Evolutionary conservation across 2,888 invertebrate genomes (phyloP), one percentile per base, ranked within the genome.

Genomic region (Gymnoscelis rufifasciata): DNA sequence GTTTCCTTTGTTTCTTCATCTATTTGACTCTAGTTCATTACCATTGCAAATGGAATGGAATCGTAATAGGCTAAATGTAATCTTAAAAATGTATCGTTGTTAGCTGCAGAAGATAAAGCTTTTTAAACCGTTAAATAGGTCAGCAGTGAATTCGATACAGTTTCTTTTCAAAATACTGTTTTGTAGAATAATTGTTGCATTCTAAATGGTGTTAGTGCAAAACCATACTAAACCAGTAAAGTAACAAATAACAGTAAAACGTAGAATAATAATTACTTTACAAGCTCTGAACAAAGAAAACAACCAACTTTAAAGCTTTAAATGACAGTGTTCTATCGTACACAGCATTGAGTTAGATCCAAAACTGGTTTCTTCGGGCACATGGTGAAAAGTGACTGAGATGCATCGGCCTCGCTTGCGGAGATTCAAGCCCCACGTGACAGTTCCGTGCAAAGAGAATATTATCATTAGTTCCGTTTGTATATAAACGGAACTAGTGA

Each of bases 351-450:
- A 38, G 44, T 48, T 56, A 46, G 52, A 53, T 46, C 46, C 45
- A 38, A 61, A 71, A 78, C 79, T 59, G 74, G 80, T 80, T 79
- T 66, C 40, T 51, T 39, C 64, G 57, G 64, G 64, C 76, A 72
- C 66, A 74, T 76, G 74, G 74, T 77, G 74, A 76, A 78, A 79
- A 78, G 78, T 73, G 68, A 71, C 63, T 38, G 37, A 62, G 55
- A 62, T 62, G 61, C 56, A 51, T 38, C 43, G 51, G 47, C 53
- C 50, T 51, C 51, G 43, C 43, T 38, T 41, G 31, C 14, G n/a
- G 6, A 14, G 19, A 10, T 19, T 31, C n/a, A 7, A 31, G n/a
- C 27, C 33, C 44, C 33, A 33, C 33, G 33, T 33, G 33, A 19
- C 14, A 15, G 10, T 15, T 33, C 15, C 8, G 26, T 7, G 8